Base-by-base conservation (phyloP, 2,113 vertebrate species). In the Syrrhaptes paradoxus region DNA sequence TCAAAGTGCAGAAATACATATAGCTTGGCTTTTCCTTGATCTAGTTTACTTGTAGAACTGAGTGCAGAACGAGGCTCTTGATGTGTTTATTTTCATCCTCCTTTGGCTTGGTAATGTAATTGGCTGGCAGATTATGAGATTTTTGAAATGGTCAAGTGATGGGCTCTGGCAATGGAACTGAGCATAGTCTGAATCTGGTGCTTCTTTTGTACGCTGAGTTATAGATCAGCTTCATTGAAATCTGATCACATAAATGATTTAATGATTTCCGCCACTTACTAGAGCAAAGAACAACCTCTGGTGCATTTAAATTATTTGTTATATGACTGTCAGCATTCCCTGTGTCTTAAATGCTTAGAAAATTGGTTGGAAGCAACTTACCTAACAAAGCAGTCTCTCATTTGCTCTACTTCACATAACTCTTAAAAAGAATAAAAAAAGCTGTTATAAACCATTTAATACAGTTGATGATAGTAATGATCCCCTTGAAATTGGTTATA, bases 401-500 rank as follows among this genome's bases (percentile, higher is more conserved):
- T 96, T 94, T 96, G 76, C 25, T 95, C 41, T 95, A 77, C 55
- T 76, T 45, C 59, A 83, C 45, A 46, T 96, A 96, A 94, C 25
- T 70, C n/a, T 1, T 76, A 34, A 46, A 31, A 73, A 55, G 52
- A 67, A 55, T 65, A 36, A 19, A n/a, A 59, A 29, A 48, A 38
- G 46, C 58, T 94, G 87, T 91, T 95, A 85, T 82, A 82, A 90
- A 96, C 52, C 80, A 94, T 81, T 91, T 95, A 83, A 87, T 96
- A 62, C 9, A 8, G 92, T 79, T 96, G 96, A 84, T 76, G 80
- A 92, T 93, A 80, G 72, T 72, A 93, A 92, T 93, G 93, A 68
- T 97, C 68, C 43, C 66, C 83, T 94, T 95, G 87, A 97, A 97
- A 96, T 66, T 91, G 96, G 49, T 71, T 95, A 78, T 95, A 94